phyloP scores from a whole-genome alignment of 1,140 invertebrate species.

The Oscheius sp. region DNA sequence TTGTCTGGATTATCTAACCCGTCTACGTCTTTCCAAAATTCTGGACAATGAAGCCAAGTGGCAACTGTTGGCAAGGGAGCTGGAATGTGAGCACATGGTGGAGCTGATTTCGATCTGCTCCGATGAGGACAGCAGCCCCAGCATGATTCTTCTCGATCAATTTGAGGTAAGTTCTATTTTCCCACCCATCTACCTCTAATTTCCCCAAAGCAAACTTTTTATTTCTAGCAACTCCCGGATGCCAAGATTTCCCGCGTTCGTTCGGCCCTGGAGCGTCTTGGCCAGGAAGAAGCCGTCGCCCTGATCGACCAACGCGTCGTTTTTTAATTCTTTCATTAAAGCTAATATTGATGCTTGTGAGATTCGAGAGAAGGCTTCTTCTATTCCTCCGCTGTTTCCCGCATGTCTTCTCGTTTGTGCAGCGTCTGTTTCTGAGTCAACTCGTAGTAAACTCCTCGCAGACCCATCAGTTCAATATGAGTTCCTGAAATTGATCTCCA shows the following conservation, averaged over 20 bases:
- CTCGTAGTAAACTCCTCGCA: slow-evolving; percentile 62
- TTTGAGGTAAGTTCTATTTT: slow-evolving; percentile 23
- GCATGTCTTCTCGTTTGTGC: slow-evolving; percentile 17
- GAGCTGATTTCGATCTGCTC: slow-evolving; percentile 35
- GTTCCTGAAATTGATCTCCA: slow-evolving; percentile 43
- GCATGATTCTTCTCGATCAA: slow-evolving; percentile 35
- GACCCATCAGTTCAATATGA: slow-evolving; percentile 63
- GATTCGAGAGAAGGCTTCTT: neutral
- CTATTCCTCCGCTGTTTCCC: slow-evolving; percentile 3
- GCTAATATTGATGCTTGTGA: neutral
- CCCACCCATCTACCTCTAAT: neutral
- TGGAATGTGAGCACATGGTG: neutral
- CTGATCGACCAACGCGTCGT: slow-evolving; percentile 27
- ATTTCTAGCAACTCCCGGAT: slow-evolving; percentile 27
- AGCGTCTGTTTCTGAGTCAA: slow-evolving; percentile 67
- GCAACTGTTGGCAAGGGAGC: slow-evolving; percentile 13
- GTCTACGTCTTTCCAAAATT: slow-evolving; percentile 28
- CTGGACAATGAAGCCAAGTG: slow-evolving; percentile 26
- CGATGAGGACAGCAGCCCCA: slow-evolving; percentile 22
- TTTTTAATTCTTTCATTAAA: neutral
- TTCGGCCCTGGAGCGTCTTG: slow-evolving; percentile 15
- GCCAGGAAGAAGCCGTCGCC: slow-evolving; percentile 15
- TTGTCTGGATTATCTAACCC: slow-evolving; percentile 29
- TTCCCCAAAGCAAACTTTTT: neutral
- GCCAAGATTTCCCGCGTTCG: slow-evolving; percentile 24